Evolutionary conservation across 2,113 vertebrate species (phyloP), one percentile per base, ranked within the genome.

Genomic region (Mirounga angustirostris): DNA sequence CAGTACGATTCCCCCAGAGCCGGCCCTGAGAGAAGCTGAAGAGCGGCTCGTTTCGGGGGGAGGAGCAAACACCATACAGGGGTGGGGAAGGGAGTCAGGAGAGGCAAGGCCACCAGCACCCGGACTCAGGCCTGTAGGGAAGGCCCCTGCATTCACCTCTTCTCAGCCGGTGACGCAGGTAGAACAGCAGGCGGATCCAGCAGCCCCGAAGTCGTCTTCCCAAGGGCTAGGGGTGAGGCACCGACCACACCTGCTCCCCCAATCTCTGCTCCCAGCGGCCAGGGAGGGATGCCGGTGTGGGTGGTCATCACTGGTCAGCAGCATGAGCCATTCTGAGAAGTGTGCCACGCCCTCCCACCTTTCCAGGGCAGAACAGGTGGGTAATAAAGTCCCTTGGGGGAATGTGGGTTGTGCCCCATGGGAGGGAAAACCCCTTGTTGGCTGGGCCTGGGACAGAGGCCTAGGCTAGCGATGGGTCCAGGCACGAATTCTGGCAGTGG

Each of bases 141-240:
- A 80, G 33, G 11, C 6, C 4, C 33, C 50, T 10, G 7, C 11
- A 24, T 61, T 69, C 6, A 21, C 24, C 24, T 7, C 24, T 58
- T 22, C 71, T 43, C 18, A n/a, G 81, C 61, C 18, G 28, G 73
- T 28, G 43, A 56, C 21, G 58, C 19, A 43, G 61, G 52, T 0
- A 7, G 28, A 15, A 12, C 43, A 22, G 85, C 58, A 28, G 6
- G 78, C 30, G 7, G 30, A 21, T 10, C 43, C 63, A 0, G 12
- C 0, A 36, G n/a, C 13, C 18, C 1, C 1, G 21, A 13, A 7
- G 16, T 2, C 0, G 54, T 26, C 56, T 33, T 40, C 28, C 12
- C 3, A 5, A 43, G 82, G 36, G 9, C 4, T 5, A 0, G 1
- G 12, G 7, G 12, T 1, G 30, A 46, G 43, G 69, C 0, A 2